Percentiles rank a stretch among this genome's conserved stretches.
These are phyloP conservation scores for Babyrousa celebensis DNA, from an alignment of 2,797 vertebrate species.

Conservation along the genomic window DNA sequence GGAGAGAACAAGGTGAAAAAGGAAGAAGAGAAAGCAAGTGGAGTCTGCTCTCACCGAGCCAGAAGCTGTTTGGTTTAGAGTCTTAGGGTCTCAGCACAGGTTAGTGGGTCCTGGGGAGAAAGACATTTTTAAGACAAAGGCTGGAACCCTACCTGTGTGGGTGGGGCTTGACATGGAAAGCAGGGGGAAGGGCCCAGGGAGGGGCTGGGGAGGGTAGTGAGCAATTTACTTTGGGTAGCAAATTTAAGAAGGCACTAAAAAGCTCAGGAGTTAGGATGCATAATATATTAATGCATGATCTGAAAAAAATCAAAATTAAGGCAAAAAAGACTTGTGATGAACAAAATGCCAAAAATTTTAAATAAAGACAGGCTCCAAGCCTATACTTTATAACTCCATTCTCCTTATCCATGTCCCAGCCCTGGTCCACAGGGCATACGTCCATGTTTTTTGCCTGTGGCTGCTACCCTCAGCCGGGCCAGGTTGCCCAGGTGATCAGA, in stretches of 20 bases:
- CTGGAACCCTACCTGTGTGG: background rate
- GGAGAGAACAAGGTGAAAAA: background rate
- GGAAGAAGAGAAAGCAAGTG: background rate
- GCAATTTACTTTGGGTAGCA: background rate
- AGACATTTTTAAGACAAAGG: background rate
- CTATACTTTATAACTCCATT: rapidly evolving
- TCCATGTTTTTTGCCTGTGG: background rate
- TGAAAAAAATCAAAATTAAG: background rate
- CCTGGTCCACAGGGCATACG: rapidly evolving
- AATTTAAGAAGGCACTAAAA: background rate
- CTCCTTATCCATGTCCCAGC: rapidly evolving
- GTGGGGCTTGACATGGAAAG: background rate
- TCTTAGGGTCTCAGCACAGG: background rate
- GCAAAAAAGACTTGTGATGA: background rate
- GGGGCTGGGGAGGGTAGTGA: rapidly evolving
- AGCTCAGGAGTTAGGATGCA: background rate
- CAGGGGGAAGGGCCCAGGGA: background rate
- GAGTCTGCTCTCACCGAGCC: background rate
- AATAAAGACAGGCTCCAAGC: background rate
- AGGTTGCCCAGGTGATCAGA: background rate
- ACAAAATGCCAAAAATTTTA: background rate
- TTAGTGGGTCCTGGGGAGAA: background rate
- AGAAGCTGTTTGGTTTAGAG: background rate
- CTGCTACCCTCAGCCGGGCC: background rate
- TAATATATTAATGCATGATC: background rate